Evolutionary conservation across 2,888 invertebrate genomes (phyloP).

Genomic region (Neria commutata): DNA sequence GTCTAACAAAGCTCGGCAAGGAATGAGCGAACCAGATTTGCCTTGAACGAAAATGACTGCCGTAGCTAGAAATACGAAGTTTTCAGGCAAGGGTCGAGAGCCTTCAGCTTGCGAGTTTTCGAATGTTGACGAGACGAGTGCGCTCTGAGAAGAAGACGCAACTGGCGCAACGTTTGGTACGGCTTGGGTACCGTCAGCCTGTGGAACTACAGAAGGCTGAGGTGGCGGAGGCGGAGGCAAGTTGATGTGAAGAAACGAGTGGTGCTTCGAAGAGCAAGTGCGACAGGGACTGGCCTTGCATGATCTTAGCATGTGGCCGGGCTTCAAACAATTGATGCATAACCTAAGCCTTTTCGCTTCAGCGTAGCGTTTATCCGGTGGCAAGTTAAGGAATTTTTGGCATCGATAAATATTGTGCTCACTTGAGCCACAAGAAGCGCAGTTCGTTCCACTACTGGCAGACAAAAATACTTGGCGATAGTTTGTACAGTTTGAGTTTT

Average conservation of each 20-base stretch:
- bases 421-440: too few species aligned
- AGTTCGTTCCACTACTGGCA: too few species aligned
- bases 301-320: conserved; percentile 23
- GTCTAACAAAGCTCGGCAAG: conserved; percentile 12
- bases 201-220: too few species aligned
- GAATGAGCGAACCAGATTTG: conserved; percentile 11
- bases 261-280: conserved; percentile 25
- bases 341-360: conserved; percentile 20
- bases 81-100: not conserved
- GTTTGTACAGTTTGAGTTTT: too few species aligned
- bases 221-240: not conserved
- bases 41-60: conserved; percentile 26
- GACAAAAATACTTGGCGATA: too few species aligned
- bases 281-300: conserved; percentile 27
- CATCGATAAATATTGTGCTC: not conserved
- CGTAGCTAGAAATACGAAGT: conserved; percentile 13
- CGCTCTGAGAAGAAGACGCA: too few species aligned
- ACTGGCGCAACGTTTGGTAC: too few species aligned
- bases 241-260: conserved; percentile 25
- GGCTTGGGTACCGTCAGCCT: too few species aligned
- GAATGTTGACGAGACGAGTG: not conserved
- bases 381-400: not conserved
- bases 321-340: conserved; percentile 31
- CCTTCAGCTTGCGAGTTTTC: not conserved
- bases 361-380: conserved; percentile 12